These are phyloP conservation scores for Megalopta genalis DNA, from an alignment of 1,140 invertebrate genomes.

Conservation along the genomic window DNA sequence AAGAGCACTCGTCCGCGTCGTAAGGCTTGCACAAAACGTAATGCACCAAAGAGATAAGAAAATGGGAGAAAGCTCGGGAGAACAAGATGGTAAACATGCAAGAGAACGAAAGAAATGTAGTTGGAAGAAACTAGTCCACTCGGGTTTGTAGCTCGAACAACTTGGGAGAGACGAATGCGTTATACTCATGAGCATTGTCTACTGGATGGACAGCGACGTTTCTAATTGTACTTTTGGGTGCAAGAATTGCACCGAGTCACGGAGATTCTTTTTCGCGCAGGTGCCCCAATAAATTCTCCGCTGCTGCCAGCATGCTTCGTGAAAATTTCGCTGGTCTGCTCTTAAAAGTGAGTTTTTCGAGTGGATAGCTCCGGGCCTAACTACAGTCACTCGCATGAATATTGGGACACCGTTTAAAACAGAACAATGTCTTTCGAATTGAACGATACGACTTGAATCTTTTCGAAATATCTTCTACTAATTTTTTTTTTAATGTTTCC, in stretches of 20 bases:
- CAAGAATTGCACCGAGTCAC: not conserved
- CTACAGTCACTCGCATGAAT: too few relatives aligned
- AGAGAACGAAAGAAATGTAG: not conserved
- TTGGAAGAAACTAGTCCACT: not conserved
- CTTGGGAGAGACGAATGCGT: not conserved
- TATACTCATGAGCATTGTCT: not conserved
- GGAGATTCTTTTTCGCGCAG: too few relatives aligned
- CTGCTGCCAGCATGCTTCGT: too few relatives aligned
- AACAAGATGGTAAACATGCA: slow-evolving; percentile 2
- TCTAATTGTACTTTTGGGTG: not conserved
- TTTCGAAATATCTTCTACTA: too few relatives aligned
- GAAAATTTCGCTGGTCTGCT: too few relatives aligned
- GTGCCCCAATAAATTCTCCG: too few relatives aligned
- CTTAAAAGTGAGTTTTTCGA: too few relatives aligned
- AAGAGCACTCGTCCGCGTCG: not conserved
- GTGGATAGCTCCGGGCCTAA: too few relatives aligned
- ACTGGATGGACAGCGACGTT: not conserved
- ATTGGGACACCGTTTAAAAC: too few relatives aligned
- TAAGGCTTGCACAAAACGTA: not conserved
- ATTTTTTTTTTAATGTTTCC: too few relatives aligned
- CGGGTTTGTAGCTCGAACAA: not conserved
- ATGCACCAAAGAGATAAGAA: not conserved
- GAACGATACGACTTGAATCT: too few relatives aligned
- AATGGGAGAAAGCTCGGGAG: not conserved
- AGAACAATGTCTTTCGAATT: too few relatives aligned